Percentiles rank a stretch among this genome's conserved stretches.
Evolutionary conservation across 2,113 vertebrate species (phyloP).

Genomic region (Mustela nigripes): DNA sequence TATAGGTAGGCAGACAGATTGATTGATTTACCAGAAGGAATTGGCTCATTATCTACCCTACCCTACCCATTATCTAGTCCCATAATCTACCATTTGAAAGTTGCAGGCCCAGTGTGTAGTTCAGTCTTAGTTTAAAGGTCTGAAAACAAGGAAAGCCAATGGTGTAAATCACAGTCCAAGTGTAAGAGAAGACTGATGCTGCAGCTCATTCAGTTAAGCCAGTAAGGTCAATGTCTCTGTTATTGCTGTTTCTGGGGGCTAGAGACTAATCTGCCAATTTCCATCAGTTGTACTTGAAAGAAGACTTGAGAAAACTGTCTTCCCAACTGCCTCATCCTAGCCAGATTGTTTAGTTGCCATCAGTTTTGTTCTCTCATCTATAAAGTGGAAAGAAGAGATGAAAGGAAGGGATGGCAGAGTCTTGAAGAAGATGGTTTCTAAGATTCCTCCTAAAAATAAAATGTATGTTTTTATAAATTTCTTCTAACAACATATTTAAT

Average conservation of each 20-base stretch:
- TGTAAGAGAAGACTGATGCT: background rate
- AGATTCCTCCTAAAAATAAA: background rate
- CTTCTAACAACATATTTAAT: background rate
- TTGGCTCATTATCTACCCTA: background rate
- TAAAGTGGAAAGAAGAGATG: background rate
- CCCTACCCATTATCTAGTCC: too few species aligned
- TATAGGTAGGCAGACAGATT: background rate
- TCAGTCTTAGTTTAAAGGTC: background rate
- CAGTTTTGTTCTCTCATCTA: conserved; percentile 1
- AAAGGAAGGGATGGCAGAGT: background rate
- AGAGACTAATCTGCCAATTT: background rate
- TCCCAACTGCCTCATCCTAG: background rate
- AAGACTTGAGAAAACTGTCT: background rate
- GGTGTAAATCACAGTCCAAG: background rate
- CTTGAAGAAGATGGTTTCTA: background rate
- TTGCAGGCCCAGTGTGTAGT: background rate
- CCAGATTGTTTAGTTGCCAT: background rate
- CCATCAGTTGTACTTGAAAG: background rate
- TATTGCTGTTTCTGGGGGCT: background rate
- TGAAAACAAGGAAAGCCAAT: background rate
- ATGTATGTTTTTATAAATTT: background rate
- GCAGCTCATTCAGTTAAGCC: background rate
- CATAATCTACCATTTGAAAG: background rate
- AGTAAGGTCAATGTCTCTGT: background rate
- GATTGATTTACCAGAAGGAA: background rate